Base-by-base conservation (phyloP, 2,113 vertebrate genomes). In the Leptodactylus fuscus region DNA sequence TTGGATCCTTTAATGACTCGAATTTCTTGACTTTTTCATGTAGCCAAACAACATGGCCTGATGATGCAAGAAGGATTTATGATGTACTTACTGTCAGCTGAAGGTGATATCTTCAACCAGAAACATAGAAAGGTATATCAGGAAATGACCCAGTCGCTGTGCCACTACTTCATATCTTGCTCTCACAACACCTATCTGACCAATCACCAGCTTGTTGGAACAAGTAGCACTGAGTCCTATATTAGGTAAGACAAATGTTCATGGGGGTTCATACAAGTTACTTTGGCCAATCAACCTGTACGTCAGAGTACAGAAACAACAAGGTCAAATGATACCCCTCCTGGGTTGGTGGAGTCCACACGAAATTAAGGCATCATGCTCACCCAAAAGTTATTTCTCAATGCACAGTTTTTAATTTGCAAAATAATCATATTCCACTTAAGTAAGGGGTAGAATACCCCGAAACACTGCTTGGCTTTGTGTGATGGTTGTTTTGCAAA, bases 101-200 rank as follows among this genome's bases (percentile, higher is more conserved):
- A 97, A 0, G 98, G 97, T 0, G 94, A 96, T 48, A 91, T 97
- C 88, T 91, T 98, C 38, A 95, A 96, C 92, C 93, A 91, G 0
- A 89, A 94, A 69, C 97, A 99, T 70, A 77, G 88, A 3, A 27
- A 55, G 1, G 94, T 98, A 29, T 92, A 94, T 89, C 97, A 99
- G 91, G 96, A 99, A 93, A 99, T 99, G 98, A 93, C 27, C 87
- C 94, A 91, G 53, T 97, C 98, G 0, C 89, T 99, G 18, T 51
- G 95, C 53, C 97, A 98, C 88, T 99, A 99, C 91, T 99, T 96
- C 92, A 98, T 99, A 92, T 99, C 96, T 85, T 95, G 97, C 2
- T 99, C 98, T 0, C 98, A 99, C 91, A 99, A 99, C 82, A 99
- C 98, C 58, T 99, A 99, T 88, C 94, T 99, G 83, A 98, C 97